Evolutionary conservation across 2,888 invertebrate species (phyloP), one percentile per base, ranked within the genome.

Genomic region (Agrochola lychnidis): DNA sequence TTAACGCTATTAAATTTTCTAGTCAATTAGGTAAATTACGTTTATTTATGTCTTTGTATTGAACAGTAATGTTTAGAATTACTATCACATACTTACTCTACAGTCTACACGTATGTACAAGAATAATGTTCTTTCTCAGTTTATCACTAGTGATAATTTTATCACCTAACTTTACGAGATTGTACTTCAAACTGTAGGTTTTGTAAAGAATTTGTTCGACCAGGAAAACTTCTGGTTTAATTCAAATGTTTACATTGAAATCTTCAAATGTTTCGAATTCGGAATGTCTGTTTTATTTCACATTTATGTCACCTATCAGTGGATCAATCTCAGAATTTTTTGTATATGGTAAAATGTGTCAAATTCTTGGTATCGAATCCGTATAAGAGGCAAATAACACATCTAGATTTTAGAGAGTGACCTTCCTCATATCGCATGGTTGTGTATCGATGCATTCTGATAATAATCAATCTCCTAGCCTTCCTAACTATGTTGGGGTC

Each of bases 161-260:
- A 82, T 82, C 56, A 81, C 70, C 30, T 25, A 6, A 45, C 16
- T 84, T 70, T 63, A 71, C 67, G 30, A 68, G 30, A 68, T 36
- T 40, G 36, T 14, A 61, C 22, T 73, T 69, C 9, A 57, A 68
- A 1, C 6, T 25, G 12, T 3, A 51, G 22, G 30, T 48, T 63
- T 70, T 25, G 30, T 40, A 25, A 19, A 36, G 2, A 75, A 48
- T 56, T 53, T 67, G 14, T 63, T 76, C 1, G 0, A 57, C 1
- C 22, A 70, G 81, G 72, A 72, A 64, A 79, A 1, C 0, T 30
- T 63, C 53, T 22, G 0, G 22, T 25, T 78, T 66, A 30, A 1
- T 53, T 12, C 30, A 30, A 68, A 45, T 45, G 12, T 68, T 69
- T 78, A 71, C 67, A 59, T 59, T 22, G 63, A 79, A 83, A 69